These are phyloP conservation scores for Peromyscus californicus DNA, from an alignment of 2,113 vertebrate species.

Conservation along the genomic window DNA sequence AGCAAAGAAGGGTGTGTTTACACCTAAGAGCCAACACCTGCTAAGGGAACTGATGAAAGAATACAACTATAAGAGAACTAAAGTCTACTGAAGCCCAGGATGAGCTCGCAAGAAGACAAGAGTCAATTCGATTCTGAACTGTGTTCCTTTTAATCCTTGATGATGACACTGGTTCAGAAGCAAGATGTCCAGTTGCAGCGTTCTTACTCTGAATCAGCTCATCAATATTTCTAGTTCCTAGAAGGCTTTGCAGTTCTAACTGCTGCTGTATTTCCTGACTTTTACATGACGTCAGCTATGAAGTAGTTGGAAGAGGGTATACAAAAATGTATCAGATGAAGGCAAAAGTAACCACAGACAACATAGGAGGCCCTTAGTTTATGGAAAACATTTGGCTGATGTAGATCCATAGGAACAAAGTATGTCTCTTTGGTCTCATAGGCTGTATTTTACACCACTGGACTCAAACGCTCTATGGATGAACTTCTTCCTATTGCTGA, in stretches of 20 bases:
- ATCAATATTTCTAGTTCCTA: background rate
- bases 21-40: background rate
- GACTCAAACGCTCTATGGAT: background rate
- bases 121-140: background rate
- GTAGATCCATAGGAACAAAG: background rate
- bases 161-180: background rate
- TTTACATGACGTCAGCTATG: no score
- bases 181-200: background rate
- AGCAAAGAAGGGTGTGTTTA: background rate
- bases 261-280: background rate
- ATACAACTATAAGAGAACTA: background rate
- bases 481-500: background rate
- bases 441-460: background rate
- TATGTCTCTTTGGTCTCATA: background rate
- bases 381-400: background rate
- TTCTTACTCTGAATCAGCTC: background rate
- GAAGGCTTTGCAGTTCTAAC: background rate
- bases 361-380: background rate
- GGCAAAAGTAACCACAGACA: background rate
- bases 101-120: background rate
- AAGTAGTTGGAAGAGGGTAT: background rate
- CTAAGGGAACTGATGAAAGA: background rate
- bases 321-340: background rate
- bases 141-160: background rate
- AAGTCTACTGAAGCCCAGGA: background rate